A percentile compares a stretch with the other conserved stretches of the same genome.
These are phyloP conservation scores for Prosopocoilus inquinatus DNA, from an alignment of 2,888 invertebrate species.

Conservation along the genomic window DNA sequence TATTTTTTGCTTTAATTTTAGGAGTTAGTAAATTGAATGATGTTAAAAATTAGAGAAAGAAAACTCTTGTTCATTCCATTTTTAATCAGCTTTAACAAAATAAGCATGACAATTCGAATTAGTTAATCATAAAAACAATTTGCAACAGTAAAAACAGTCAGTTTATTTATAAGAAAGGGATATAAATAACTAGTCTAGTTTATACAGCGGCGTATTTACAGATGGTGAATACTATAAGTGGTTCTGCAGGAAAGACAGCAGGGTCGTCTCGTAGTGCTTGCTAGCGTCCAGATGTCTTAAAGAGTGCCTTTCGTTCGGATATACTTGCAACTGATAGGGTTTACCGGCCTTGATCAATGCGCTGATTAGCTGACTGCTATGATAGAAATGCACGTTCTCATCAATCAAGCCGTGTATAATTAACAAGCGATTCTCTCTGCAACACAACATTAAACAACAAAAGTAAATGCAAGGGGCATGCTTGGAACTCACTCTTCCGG, in stretches of 20 bases:
- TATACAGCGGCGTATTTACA: slow-evolving; percentile 18
- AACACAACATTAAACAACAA: slow-evolving; percentile 24
- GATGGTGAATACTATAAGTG: slow-evolving; percentile 55
- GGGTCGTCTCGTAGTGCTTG: slow-evolving; percentile 94
- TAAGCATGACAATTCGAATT: background rate
- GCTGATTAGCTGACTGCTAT: slow-evolving; percentile 88
- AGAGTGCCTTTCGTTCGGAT: slow-evolving; percentile 96
- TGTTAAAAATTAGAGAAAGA: no score
- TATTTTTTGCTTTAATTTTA: no score
- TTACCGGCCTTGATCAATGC: slow-evolving; percentile 92
- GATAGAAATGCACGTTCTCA: slow-evolving; percentile 98
- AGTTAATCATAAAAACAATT: background rate
- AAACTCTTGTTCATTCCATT: background rate
- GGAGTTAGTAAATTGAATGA: no score
- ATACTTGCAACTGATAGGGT: slow-evolving; percentile 92
- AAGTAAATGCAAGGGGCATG: background rate
- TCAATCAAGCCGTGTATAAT: slow-evolving; percentile 97
- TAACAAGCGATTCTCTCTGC: slow-evolving; percentile 81
- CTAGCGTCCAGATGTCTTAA: slow-evolving; percentile 89
- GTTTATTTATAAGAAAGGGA: slow-evolving; percentile 40
- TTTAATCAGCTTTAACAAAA: background rate
- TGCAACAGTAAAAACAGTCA: slow-evolving; percentile 36
- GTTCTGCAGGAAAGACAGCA: slow-evolving; percentile 88
- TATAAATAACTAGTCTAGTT: slow-evolving; percentile 34
- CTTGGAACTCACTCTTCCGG: slow-evolving; percentile 79